Conservation (phyloP, 1,140 invertebrate species). For the Euura saliciscinereae region DNA sequence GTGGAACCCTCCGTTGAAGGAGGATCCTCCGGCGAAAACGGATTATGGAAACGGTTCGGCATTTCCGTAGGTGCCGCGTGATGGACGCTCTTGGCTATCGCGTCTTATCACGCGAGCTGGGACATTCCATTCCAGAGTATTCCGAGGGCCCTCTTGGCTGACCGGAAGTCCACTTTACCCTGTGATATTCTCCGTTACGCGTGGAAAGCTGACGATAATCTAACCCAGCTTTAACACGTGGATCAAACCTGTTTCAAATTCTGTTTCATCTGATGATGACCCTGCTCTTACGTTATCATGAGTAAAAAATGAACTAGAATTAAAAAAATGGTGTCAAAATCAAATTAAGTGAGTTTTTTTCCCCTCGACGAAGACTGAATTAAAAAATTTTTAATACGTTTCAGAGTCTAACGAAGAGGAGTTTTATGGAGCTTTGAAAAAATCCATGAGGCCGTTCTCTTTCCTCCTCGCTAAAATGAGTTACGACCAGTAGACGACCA, state of each 20-base stretch:
- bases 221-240: too few relatives aligned
- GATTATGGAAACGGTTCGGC: neutral
- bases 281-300: too few relatives aligned
- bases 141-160: neutral
- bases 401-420: too few relatives aligned
- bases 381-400: too few relatives aligned
- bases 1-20: too few relatives aligned
- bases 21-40: neutral
- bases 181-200: neutral
- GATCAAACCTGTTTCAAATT: too few relatives aligned
- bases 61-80: neutral
- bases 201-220: too few relatives aligned
- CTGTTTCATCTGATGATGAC: too few relatives aligned
- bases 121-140: constrained; percentile 3
- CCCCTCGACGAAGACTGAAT: too few relatives aligned
- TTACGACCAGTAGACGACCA: neutral
- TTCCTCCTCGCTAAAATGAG: neutral
- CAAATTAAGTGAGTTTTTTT: too few relatives aligned
- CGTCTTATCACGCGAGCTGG: neutral
- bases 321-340: too few relatives aligned
- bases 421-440: neutral
- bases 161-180: constrained; percentile 6
- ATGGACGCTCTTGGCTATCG: neutral
- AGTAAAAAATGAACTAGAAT: too few relatives aligned
- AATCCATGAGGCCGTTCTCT: neutral